Base-by-base conservation (phyloP, 2,888 invertebrate genomes). In the Xestia rhomboidea region DNA sequence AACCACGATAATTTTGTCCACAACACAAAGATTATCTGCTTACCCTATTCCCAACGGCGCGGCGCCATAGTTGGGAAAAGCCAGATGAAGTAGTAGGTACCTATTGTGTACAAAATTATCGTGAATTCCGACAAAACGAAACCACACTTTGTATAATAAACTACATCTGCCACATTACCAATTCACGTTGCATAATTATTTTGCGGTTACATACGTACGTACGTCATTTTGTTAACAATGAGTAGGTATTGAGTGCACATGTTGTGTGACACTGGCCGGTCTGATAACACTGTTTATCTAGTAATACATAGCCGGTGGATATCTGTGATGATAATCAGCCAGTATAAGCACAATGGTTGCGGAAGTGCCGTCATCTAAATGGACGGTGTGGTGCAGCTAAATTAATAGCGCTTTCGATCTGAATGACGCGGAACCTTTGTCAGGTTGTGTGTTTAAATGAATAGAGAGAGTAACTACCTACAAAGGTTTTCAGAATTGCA, bases 341-440 rank as follows among this genome's bases (percentile, higher is more conserved):
- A 77, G 83, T 38, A 68, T 72, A 57, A 27, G 73, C 81, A 79
- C 85, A 76, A 77, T 78, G 62, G 77, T 77, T 38, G 71, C 79
- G 89, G 88, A 89, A 87, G 73, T 72, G 67, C 64, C 69, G 72
- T 82, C 81, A 84, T 82, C 76, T 79, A 85, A 77, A 83, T 79
- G 78, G 64, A 62, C 66, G 68, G 60, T 83, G 88, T 81, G 78
- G 30, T 86, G 86, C 78, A 81, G 79, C 74, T 77, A 68, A 82
- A 87, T 79, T 85, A 87, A 81, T 79, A 72, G 62, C 27, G 71
- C 76, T 82, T 82, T 76, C 66, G 73, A 78, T 75, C 62, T 71
- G 68, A 70, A 86, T 76, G 73, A 73, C 73, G 49, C 30, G 46
- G 63, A 49, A 67, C 68, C 76, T 76, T 78, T 84, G 71, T 73